Conservation (phyloP, 2,797 vertebrate species). For the Microchirus variegatus region DNA sequence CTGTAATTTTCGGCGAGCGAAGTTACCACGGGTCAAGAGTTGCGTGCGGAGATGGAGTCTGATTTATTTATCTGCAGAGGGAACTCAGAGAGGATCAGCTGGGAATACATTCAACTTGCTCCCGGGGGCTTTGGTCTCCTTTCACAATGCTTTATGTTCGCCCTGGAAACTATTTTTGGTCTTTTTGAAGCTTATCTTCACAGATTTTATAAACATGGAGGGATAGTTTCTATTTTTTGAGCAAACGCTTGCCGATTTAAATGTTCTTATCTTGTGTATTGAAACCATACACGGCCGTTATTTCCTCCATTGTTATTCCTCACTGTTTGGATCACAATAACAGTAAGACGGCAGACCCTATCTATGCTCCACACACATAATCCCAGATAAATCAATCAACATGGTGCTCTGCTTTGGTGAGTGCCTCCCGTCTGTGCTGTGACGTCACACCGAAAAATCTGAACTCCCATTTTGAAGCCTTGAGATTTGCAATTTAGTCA, state of each 20-base stretch:
- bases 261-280: neutral
- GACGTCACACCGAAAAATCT: neutral
- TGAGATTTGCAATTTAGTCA: too few species aligned
- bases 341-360: neutral
- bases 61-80: constrained; percentile 54
- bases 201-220: constrained; percentile 13
- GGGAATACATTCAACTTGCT: constrained; percentile 21
- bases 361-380: constrained; percentile 25
- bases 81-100: constrained; percentile 32
- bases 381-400: constrained; percentile 49
- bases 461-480: neutral
- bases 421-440: neutral
- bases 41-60: constrained; percentile 39
- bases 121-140: constrained; percentile 14
- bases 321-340: too few species aligned
- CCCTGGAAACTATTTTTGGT: constrained; percentile 35
- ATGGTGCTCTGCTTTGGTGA: constrained; percentile 13
- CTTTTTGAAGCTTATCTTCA: constrained; percentile 27
- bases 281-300: neutral
- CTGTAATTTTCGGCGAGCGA: constrained; percentile 45
- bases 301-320: too few species aligned
- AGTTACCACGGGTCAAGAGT: constrained; percentile 55
- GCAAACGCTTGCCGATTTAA: neutral
- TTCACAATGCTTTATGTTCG: constrained; percentile 27
- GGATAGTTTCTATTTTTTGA: constrained; percentile 21